Conservation (phyloP, 2,113 vertebrate genomes). For the Isurus oxyrinchus region DNA sequence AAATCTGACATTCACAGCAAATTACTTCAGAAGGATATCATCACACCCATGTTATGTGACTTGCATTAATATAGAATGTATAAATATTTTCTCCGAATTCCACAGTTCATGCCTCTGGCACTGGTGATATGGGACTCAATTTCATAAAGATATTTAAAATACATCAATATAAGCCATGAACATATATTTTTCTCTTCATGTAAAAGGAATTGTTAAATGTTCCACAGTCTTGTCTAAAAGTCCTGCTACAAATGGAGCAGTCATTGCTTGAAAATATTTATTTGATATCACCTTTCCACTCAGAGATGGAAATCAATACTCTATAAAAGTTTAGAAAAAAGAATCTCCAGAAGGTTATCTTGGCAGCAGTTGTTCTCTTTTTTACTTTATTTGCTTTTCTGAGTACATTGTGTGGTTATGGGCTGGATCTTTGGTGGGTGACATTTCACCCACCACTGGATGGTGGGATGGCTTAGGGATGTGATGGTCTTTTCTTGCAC, state of each 20-base stretch:
- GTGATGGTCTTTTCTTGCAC: not conserved
- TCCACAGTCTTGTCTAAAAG: not conserved
- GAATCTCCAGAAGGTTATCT: not conserved
- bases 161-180: not conserved
- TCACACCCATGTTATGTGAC: not conserved
- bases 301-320: not conserved
- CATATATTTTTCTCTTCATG: not conserved
- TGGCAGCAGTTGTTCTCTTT: not conserved
- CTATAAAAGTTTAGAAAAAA: not conserved
- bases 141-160: not conserved
- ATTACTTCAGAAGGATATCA: slow-evolving; percentile 7
- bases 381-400: not conserved
- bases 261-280: not conserved
- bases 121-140: not conserved
- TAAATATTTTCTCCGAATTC: not conserved
- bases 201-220: not conserved
- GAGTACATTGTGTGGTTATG: not conserved
- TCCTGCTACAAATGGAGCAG: not conserved
- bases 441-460: not conserved
- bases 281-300: not conserved
- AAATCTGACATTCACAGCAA: not conserved
- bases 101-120: not conserved
- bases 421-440: not conserved
- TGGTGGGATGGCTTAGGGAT: not conserved
- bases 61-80: not conserved